Evolutionary conservation across 2,113 vertebrate species (phyloP), one percentile per base, ranked within the genome.

Genomic region (Raja brachyura): DNA sequence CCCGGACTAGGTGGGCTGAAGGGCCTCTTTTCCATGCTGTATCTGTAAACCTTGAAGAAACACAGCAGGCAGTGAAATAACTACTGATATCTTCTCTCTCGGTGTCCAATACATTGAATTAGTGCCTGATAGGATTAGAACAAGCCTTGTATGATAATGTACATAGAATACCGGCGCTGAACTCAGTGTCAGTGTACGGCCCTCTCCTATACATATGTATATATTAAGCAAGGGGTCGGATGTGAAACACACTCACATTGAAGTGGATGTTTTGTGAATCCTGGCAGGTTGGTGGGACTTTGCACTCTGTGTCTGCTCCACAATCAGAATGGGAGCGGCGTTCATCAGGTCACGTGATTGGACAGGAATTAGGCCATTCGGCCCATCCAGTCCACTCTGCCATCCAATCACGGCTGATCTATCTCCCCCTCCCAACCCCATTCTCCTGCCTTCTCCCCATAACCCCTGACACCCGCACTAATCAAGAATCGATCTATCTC

Each of bases 61-160:
- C 39, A 48, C 0, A 48, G 39, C 95, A 95, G 97, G 93, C 97
- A 96, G 88, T 96, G 95, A 97, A 94, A 92, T 22, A 28, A 54
- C 39, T 92, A 74, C 10, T 25, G 3, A 73, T 54, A 25, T 22
- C 48, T 68, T 92, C 66, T 73, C 22, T 92, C 31, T 48, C 94
- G 93, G 94, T 96, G 95, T 95, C 95, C 94, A 95, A 97, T 96
- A 96, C 96, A 97, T 97, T 96, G 96, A 96, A 95, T 95, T 96
- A 0, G 96, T 97, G 97, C 97, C 97, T 97, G 94, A 93, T 93
- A 94, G 96, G 95, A 94, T 94, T 94, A 93, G 93, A 94, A 94
- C 96, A 95, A 94, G 95, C 94, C 95, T 94, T 96, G 95, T 95
- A 94, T 61, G 94, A 94, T 90, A 48, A 54, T 96, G 96, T 96